phyloP scores from a whole-genome alignment of 2,797 vertebrate species.

The Cossypha polioptera region DNA sequence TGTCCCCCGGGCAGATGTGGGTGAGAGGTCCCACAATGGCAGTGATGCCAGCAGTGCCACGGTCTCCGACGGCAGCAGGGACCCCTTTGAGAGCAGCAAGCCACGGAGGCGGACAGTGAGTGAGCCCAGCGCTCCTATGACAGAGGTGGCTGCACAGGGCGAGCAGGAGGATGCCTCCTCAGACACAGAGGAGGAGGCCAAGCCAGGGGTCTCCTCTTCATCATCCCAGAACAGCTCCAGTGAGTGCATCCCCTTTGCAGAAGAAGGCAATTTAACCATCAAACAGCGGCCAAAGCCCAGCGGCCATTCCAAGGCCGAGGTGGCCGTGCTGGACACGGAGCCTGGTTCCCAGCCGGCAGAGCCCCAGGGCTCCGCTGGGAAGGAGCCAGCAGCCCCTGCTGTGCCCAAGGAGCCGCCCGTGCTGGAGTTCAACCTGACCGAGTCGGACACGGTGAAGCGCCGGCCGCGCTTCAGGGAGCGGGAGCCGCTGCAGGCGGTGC shows the following conservation, averaged over 20 bases:
- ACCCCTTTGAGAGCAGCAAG: constrained; percentile 40
- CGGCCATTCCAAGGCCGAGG: constrained; percentile 60
- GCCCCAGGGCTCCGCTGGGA: background rate
- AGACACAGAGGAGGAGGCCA: constrained; percentile 79
- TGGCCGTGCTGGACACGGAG: background rate
- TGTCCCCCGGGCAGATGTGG: background rate
- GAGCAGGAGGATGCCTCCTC: constrained; percentile 41
- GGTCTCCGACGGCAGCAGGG: background rate
- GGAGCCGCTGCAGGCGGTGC: constrained; percentile 76
- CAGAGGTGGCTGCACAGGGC: background rate
- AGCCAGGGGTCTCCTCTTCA: background rate
- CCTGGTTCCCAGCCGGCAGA: background rate
- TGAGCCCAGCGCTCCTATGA: constrained; percentile 73
- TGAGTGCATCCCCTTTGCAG: constrained; percentile 88
- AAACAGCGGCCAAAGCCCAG: constrained; percentile 88
- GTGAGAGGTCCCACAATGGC: accelerated
- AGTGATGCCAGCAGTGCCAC: background rate
- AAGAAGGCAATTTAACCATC: constrained; percentile 94
- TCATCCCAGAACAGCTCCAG: constrained; percentile 81
- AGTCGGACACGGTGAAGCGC: constrained; percentile 92
- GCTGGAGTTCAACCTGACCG: constrained; percentile 91
- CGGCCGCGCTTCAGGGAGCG: constrained; percentile 84
- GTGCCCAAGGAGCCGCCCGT: background rate
- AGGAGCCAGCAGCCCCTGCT: accelerated
- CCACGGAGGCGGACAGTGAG: constrained; percentile 82